Conservation (phyloP, 2,888 invertebrate genomes). For the Folsomia candida region DNA sequence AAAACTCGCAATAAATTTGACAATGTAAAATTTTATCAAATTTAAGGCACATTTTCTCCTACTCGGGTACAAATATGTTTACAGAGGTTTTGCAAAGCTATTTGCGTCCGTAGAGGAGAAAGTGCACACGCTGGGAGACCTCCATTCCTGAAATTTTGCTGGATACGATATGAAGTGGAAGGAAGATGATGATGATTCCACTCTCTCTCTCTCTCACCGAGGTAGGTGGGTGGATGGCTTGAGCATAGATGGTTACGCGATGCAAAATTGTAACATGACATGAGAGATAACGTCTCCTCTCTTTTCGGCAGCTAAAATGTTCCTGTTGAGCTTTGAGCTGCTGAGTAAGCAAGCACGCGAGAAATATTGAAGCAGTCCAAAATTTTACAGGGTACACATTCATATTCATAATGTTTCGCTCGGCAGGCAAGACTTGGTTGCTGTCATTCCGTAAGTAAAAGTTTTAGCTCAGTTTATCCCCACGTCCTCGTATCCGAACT, state of each 20-base stretch:
- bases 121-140: no score
- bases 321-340: background rate
- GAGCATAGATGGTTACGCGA: no score
- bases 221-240: no score
- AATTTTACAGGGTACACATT: background rate
- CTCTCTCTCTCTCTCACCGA: no score
- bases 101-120: no score
- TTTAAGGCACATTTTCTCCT: no score
- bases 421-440: background rate
- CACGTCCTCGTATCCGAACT: no score
- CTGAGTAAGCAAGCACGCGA: background rate
- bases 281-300: background rate
- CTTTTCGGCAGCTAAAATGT: background rate
- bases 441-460: background rate
- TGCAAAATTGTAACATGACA: conserved; percentile 5
- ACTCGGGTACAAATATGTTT: no score
- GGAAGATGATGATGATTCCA: background rate
- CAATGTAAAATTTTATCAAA: no score
- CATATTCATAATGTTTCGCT: background rate
- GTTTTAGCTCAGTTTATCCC: background rate
- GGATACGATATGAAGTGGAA: background rate
- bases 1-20: no score
- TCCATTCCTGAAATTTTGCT: background rate
- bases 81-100: no score
- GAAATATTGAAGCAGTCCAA: background rate